Evolutionary conservation across 2,888 invertebrate genomes (phyloP).

Genomic region (Gastrophysa polygoni): DNA sequence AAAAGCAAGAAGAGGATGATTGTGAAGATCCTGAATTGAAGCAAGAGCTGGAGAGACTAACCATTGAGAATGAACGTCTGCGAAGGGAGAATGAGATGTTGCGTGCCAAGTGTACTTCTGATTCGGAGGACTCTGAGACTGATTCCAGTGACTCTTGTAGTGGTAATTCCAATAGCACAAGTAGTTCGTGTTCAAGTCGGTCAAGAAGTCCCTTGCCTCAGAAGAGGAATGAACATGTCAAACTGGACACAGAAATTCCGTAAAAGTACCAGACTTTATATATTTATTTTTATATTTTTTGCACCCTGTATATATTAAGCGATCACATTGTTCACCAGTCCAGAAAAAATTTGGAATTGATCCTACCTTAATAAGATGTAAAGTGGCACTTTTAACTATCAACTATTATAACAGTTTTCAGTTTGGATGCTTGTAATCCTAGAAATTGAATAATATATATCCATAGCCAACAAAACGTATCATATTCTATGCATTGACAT

Average conservation of each 20-base stretch:
- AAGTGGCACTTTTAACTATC: too few species aligned
- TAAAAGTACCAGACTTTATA: not conserved
- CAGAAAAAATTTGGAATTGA: too few species aligned
- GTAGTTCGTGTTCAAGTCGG: slow-evolving; percentile 33
- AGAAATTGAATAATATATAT: too few species aligned
- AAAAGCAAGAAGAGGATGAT: slow-evolving; percentile 54
- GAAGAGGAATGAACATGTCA: not conserved
- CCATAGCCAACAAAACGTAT: too few species aligned
- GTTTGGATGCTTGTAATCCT: too few species aligned
- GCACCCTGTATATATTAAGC: not conserved
- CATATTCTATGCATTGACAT: too few species aligned
- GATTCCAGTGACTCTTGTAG: slow-evolving; percentile 56
- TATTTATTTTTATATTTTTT: slow-evolving; percentile 1
- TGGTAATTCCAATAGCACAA: slow-evolving; percentile 43
- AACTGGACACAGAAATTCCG: not conserved
- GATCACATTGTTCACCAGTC: too few species aligned
- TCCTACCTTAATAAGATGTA: too few species aligned
- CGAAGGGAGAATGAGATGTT: slow-evolving; percentile 68
- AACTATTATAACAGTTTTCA: too few species aligned
- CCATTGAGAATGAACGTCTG: slow-evolving; percentile 67
- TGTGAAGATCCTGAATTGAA: slow-evolving; percentile 60
- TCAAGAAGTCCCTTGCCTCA: slow-evolving; percentile 29
- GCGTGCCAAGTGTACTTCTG: slow-evolving; percentile 54
- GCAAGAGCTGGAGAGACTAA: slow-evolving; percentile 66
- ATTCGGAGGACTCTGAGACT: slow-evolving; percentile 63